These are phyloP conservation scores for Phragmatobia fuliginosa DNA, from an alignment of 2,888 invertebrate species.

Conservation along the genomic window DNA sequence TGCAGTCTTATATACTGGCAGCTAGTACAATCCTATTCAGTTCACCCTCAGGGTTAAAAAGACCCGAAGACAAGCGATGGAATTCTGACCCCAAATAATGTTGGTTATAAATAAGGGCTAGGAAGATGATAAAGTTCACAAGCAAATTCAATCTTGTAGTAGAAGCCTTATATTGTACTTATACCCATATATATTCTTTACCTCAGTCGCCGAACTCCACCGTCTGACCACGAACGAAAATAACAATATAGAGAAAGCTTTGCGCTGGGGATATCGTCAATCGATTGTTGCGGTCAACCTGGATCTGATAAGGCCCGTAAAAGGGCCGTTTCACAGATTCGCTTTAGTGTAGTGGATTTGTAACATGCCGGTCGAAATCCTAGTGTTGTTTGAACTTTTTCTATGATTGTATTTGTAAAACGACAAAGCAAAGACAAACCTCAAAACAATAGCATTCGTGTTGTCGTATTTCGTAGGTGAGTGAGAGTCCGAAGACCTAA, in stretches of 20 bases:
- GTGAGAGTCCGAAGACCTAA: no score
- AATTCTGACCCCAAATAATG: no score
- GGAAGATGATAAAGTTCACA: no score
- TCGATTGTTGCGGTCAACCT: conserved; percentile 5
- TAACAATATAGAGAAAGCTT: not conserved
- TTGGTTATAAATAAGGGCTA: no score
- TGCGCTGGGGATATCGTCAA: not conserved
- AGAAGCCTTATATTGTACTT: not conserved
- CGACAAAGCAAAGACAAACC: no score
- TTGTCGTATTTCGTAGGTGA: no score
- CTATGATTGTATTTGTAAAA: not conserved
- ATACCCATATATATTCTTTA: not conserved
- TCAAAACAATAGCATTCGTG: no score
- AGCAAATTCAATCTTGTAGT: not conserved
- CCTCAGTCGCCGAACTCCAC: not conserved
- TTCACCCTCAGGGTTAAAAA: no score
- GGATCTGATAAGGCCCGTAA: not conserved
- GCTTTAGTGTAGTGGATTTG: not conserved
- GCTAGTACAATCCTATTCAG: no score
- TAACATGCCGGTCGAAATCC: not conserved
- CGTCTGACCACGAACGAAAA: not conserved
- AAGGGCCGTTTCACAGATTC: not conserved
- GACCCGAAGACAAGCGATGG: no score
- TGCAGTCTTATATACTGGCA: no score
- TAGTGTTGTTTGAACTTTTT: not conserved